Evolutionary conservation across 2,888 invertebrate genomes (phyloP).

Genomic region (Sympetrum striolatum): DNA sequence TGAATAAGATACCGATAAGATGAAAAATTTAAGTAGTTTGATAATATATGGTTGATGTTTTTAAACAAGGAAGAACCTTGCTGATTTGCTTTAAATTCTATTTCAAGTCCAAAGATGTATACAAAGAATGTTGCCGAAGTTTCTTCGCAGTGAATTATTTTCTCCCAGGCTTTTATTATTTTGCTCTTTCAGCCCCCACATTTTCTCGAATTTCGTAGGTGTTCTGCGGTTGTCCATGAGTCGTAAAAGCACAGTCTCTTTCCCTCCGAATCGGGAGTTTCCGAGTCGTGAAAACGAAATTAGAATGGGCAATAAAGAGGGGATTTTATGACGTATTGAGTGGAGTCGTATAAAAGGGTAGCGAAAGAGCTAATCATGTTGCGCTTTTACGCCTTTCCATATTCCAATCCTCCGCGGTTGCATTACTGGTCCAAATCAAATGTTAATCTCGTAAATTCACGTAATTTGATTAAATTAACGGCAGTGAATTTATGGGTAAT

Average conservation of each 20-base stretch:
- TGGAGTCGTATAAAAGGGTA: not conserved
- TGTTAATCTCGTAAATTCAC: not conserved
- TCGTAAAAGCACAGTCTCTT: not conserved
- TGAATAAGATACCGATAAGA: too few species aligned
- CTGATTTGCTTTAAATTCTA: too few species aligned
- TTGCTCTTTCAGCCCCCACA: not conserved
- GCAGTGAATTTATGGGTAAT: not conserved
- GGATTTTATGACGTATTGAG: not conserved
- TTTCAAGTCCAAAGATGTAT: too few species aligned
- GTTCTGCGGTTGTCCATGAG: not conserved
- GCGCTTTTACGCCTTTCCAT: not conserved
- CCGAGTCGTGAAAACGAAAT: not conserved
- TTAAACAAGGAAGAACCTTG: too few species aligned
- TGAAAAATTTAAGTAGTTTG: too few species aligned
- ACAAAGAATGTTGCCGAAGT: too few species aligned
- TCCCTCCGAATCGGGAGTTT: not conserved
- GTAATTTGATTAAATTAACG: not conserved
- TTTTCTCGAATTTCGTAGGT: not conserved
- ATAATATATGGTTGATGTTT: too few species aligned
- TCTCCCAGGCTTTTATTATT: not conserved
- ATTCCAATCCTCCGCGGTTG: not conserved
- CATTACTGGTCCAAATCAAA: not conserved
- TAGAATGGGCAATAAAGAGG: not conserved
- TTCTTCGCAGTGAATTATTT: not conserved
- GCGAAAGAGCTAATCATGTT: not conserved